Evolutionary conservation across 2,113 vertebrate genomes (phyloP).

Genomic region (Microtus richardsoni): DNA sequence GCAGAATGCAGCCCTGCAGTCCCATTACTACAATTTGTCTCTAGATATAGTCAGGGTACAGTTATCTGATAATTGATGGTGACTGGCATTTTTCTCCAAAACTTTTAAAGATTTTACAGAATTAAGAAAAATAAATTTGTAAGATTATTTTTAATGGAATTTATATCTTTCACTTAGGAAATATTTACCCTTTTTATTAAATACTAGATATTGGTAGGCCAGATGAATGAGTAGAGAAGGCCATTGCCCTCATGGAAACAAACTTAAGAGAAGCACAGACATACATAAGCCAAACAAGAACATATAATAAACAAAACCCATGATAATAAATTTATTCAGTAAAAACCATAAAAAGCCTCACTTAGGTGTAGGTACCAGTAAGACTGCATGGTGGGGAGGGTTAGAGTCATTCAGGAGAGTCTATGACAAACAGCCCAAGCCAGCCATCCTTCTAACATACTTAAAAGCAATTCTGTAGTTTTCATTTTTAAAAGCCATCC

Average conservation of each 20-base stretch:
- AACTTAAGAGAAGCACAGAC: background rate
- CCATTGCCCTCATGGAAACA: fast-evolving
- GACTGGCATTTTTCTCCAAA: background rate
- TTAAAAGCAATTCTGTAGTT: background rate
- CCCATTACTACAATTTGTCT: too few species aligned
- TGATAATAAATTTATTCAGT: background rate
- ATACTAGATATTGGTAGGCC: background rate
- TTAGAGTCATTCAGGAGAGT: too few species aligned
- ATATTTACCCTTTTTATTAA: background rate
- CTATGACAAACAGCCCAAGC: background rate
- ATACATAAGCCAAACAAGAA: background rate
- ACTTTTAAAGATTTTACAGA: background rate
- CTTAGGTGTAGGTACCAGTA: background rate
- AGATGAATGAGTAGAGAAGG: background rate
- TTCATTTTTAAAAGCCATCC: background rate
- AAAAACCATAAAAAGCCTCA: background rate
- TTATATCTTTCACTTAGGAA: background rate
- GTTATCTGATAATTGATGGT: background rate
- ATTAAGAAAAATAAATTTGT: constrained; percentile 1
- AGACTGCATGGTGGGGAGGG: background rate
- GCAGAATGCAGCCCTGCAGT: too few species aligned
- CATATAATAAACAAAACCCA: background rate
- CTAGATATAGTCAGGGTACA: background rate
- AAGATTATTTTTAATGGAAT: background rate
- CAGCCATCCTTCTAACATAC: background rate